phyloP scores from a whole-genome alignment of 2,888 invertebrate genomes.

The Diadromus collaris region DNA sequence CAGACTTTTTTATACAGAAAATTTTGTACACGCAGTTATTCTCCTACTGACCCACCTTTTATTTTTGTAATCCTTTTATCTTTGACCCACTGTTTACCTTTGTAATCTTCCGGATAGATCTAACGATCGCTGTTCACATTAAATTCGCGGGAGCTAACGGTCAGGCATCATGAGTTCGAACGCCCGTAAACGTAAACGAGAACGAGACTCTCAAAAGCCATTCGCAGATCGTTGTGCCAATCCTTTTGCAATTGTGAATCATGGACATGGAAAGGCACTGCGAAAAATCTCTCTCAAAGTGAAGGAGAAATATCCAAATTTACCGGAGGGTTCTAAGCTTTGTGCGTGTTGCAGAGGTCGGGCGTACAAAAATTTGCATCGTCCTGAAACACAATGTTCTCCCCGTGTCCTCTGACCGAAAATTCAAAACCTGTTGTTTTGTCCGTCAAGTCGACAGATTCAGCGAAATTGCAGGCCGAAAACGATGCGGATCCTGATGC shows the following conservation, averaged over 20 bases:
- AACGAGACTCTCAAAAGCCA: constrained; percentile 5
- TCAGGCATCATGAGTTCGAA: neutral
- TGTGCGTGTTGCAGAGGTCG: neutral
- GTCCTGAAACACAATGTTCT: neutral
- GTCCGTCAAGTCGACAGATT: neutral
- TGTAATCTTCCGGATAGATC: neutral
- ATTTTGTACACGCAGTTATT: neutral
- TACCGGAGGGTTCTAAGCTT: neutral
- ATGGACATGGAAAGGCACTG: neutral
- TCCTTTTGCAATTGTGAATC: neutral
- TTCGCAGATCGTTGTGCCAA: neutral
- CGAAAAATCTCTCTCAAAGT: neutral
- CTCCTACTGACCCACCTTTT: neutral
- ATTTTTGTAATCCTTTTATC: no score
- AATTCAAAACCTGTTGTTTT: neutral
- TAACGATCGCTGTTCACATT: neutral
- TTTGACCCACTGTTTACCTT: no score
- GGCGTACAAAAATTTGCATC: neutral
- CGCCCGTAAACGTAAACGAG: neutral
- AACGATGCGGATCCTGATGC: neutral
- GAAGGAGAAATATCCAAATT: neutral
- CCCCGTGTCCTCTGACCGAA: neutral
- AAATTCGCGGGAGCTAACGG: neutral
- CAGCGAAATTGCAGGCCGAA: neutral
- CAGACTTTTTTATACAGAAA: neutral